Conservation (phyloP, 2,888 invertebrate species). For the Erebia epiphron region DNA sequence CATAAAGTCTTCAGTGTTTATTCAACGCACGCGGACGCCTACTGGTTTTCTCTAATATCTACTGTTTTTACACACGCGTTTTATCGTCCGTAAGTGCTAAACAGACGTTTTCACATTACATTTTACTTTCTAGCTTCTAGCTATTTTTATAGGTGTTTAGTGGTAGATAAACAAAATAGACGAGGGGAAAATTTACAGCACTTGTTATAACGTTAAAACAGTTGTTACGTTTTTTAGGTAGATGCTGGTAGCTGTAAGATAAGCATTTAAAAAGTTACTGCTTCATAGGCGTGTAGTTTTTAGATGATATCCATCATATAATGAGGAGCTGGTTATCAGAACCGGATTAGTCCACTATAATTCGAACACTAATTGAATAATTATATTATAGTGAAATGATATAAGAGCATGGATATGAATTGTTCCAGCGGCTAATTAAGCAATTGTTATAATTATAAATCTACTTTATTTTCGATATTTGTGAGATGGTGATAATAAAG, state of each 20-base stretch:
- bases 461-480: too few relatives aligned
- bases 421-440: too few relatives aligned
- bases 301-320: background rate
- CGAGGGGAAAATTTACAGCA: constrained; percentile 4
- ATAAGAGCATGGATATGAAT: too few relatives aligned
- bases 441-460: too few relatives aligned
- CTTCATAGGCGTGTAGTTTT: background rate
- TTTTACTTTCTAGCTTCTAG: constrained; percentile 4
- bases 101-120: background rate
- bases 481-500: too few relatives aligned
- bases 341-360: too few relatives aligned
- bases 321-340: too few relatives aligned
- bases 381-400: too few relatives aligned
- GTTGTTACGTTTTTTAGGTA: constrained; percentile 8
- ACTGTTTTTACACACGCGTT: constrained; percentile 13
- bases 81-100: constrained; percentile 21
- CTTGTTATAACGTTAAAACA: background rate
- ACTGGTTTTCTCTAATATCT: constrained; percentile 6
- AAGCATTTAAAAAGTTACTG: background rate
- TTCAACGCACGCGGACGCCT: constrained; percentile 7
- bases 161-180: constrained; percentile 10
- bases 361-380: too few relatives aligned
- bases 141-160: constrained; percentile 1
- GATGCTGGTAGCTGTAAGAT: background rate
- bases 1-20: constrained; percentile 16